Evolutionary conservation across 2,797 vertebrate species (phyloP), one percentile per base, ranked within the genome.

Genomic region (Gallinago solitaria): DNA sequence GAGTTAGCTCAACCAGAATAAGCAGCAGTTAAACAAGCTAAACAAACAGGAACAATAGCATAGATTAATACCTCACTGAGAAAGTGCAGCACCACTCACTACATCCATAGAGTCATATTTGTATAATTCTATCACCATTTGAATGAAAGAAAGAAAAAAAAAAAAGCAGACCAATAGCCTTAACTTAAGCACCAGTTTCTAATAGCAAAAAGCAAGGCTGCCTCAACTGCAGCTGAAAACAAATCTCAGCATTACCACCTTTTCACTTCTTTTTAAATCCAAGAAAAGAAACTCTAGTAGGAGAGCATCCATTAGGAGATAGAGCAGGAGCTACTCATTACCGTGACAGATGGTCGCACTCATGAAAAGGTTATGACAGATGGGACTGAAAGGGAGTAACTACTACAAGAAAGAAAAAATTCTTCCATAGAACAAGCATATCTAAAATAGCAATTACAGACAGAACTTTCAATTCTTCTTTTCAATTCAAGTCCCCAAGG

Each of bases 341-440:
- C 61, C 57, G 54, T 18, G 85, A 60, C 75, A 94, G 84, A 85
- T 85, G 89, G 87, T 47, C 32, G 35, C 8, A 20, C 57, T 94
- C 87, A 63, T 30, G 48, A 77, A 76, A 89, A 92, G 83, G 81
- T 93, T 94, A 89, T 77, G 83, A 77, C 86, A 96, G 90, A 94
- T 60, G 68, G 86, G 53, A 89, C 32, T 35, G 21, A 94, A 64
- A 91, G 27, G 41, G 28, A 95, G 28, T 10, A 89, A 87, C 56
- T 74, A 4, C 63, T 67, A 0, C 19, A 77, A 35, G 64, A 86
- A 87, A 28, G 53, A 89, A 93, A 83, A 84, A 45, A 50, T 13
- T 35, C 28, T 76, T 74, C 45, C 53, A 27, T 41, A 43, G 68
- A 81, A 64, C 6, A 3, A 79, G 16, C 12, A 7, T 14, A 63